Percentiles rank a stretch among this genome's conserved stretches.
These are phyloP conservation scores for Epizoanthus stellaris DNA, from an alignment of 92 coral and sea anemone genomes.

Conservation along the genomic window DNA sequence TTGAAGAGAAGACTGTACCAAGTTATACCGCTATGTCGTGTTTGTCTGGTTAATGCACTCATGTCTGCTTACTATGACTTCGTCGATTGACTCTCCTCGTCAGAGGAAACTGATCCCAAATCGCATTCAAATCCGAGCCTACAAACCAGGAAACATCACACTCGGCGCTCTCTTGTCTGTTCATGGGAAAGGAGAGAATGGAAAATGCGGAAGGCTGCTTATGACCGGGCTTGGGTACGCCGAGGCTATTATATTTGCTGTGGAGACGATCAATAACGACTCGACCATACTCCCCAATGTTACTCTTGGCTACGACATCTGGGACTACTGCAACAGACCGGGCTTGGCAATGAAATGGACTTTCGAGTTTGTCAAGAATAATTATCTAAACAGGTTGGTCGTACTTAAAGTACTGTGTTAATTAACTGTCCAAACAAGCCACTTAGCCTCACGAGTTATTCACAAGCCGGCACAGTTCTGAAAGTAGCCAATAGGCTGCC, in stretches of 20 bases:
- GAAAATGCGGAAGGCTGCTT: not conserved
- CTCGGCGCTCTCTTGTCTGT: conserved; percentile 5
- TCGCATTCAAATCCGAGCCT: not conserved
- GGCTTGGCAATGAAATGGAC: conserved; percentile 7
- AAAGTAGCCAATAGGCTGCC: no score
- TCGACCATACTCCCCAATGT: not conserved
- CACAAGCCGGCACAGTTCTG: no score
- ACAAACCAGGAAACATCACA: conserved; percentile 1
- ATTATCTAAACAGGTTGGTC: not conserved
- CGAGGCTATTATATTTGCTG: conserved; percentile 1
- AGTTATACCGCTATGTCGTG: no score
- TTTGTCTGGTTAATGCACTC: no score
- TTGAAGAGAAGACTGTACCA: no score
- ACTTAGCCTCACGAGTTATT: no score
- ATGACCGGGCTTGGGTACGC: not conserved
- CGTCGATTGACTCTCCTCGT: no score
- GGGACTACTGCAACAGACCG: conserved; percentile 13
- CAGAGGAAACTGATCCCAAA: no score
- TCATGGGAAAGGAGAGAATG: not conserved
- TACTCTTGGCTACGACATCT: not conserved
- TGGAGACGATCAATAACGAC: not conserved
- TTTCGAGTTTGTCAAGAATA: conserved; percentile 5
- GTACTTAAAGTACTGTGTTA: no score
- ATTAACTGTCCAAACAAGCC: no score
- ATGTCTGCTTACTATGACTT: no score